These are phyloP conservation scores for Xanthostigma xanthostigma DNA, from an alignment of 2,888 invertebrate species.

Conservation along the genomic window DNA sequence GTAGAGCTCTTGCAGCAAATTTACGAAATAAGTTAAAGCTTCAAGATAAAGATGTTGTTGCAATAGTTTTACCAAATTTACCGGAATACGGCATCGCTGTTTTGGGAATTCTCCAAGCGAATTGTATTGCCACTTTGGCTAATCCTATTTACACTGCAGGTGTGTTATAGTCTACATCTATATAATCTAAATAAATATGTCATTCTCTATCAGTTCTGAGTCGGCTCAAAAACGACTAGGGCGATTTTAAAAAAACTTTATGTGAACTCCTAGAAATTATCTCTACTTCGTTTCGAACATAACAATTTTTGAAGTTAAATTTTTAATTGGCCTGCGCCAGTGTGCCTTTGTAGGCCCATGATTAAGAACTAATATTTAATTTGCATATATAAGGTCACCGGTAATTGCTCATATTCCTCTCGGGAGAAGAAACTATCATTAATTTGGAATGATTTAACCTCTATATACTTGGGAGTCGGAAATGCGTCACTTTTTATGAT, in stretches of 20 bases:
- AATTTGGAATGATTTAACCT: too few species aligned
- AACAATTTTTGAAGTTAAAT: neutral
- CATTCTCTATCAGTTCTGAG: too few species aligned
- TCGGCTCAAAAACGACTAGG: too few species aligned
- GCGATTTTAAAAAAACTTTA: slow-evolving; percentile 9
- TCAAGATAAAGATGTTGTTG: slow-evolving; percentile 21
- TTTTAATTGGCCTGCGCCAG: too few species aligned
- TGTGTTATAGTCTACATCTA: slow-evolving; percentile 6
- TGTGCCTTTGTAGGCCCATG: too few species aligned
- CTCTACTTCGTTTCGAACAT: slow-evolving; percentile 19
- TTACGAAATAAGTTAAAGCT: slow-evolving; percentile 19
- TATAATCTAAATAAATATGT: too few species aligned
- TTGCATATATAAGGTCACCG: too few species aligned
- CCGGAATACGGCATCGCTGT: slow-evolving; percentile 20
- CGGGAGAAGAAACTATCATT: too few species aligned
- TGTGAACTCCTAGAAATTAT: slow-evolving; percentile 26
- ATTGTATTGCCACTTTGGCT: slow-evolving; percentile 15
- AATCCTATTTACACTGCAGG: slow-evolving; percentile 14
- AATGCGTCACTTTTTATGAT: too few species aligned
- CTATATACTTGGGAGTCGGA: too few species aligned
- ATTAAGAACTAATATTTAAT: too few species aligned
- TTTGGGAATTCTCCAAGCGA: slow-evolving; percentile 18
- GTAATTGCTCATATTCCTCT: too few species aligned
- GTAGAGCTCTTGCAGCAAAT: slow-evolving; percentile 19
- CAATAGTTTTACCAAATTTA: slow-evolving; percentile 22